Evolutionary conservation across 2,113 vertebrate genomes (phyloP), one percentile per base, ranked within the genome.

Genomic region (Mormyrus iriodes): DNA sequence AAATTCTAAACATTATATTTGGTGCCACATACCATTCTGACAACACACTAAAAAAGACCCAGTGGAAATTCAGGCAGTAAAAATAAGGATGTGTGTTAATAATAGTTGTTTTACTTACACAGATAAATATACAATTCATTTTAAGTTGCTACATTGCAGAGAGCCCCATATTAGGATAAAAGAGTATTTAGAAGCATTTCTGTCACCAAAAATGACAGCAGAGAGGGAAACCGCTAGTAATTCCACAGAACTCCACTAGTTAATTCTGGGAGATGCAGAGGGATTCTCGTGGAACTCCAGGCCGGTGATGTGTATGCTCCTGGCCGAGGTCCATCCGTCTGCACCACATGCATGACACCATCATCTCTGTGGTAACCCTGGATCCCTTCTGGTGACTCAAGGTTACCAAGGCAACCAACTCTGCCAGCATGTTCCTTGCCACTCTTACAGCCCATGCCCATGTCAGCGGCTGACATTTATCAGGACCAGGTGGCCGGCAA

Each of bases 341-440:
- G 48, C 85, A 5, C 48, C 48, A 42, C 85, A 35, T 8, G 51
- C 85, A 17, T 19, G 49, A n/a, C 51, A n/a, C 49, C 27, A 15
- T 35, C 48, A 86, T 86, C 85, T 86, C 85, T 53, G 49, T 86
- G 85, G 85, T 51, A 84, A 48, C 82, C 73, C 85, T 86, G 13
- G 27, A n/a, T n/a, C 27, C 13, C 27, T 35, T 86, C 85, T 39
- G 85, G 51, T 42, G 51, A 86, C 52, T 86, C 85, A 55, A 12
- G 49, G 85, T 86, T 86, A 86, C 85, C 51, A 86, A 86, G 85
- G 51, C 85, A 48, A 86, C 85, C 85, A 35, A 35, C 85, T 27
- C 85, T n/a, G 85, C 51, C 51, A 86, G 21, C 48, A 21, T 35
- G 85, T 19, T 86, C 48, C 85, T 86, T 53, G 27, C 51, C 51